Evolutionary conservation across 2,888 invertebrate species (phyloP).

Genomic region (Eurytoma adleriae): DNA sequence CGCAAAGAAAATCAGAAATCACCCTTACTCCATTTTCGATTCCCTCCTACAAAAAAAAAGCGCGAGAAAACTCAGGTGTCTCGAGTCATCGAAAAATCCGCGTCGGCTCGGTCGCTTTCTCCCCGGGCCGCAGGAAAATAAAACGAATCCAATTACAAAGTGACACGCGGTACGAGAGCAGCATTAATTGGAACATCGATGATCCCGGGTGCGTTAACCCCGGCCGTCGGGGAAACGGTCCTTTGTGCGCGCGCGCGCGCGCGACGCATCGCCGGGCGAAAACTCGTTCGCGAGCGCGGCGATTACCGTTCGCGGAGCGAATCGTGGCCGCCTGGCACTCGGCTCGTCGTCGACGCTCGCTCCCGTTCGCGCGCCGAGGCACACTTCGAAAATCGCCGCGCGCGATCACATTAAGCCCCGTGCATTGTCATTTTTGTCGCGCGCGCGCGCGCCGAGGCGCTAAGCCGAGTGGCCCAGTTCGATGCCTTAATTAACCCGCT

Average conservation of each 20-base stretch:
- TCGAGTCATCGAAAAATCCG: background rate
- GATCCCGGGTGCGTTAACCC: conserved; percentile 8
- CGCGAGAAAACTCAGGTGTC: no score
- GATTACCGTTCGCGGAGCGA: background rate
- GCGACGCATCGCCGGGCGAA: background rate
- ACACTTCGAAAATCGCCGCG: background rate
- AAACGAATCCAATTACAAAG: conserved; percentile 16
- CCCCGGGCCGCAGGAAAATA: background rate
- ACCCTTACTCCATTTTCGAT: background rate
- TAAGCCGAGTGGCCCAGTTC: background rate
- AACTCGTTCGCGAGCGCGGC: background rate
- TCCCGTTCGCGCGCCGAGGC: background rate
- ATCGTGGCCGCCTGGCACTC: no score
- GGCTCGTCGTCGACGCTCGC: background rate
- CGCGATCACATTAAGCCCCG: background rate
- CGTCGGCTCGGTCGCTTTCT: background rate
- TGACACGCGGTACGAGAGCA: background rate
- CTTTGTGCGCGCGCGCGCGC: background rate
- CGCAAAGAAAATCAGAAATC: background rate
- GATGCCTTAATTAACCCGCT: conserved; percentile 4
- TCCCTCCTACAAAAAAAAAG: background rate
- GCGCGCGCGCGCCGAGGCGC: background rate
- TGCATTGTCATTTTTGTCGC: background rate
- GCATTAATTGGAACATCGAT: conserved; percentile 21
- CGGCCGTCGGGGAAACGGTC: background rate